A percentile compares a stretch with the other conserved stretches of the same genome.
phyloP scores from a whole-genome alignment of 37 sponge, comb jelly and placozoan species.

The Amphimedon queenslandica region DNA sequence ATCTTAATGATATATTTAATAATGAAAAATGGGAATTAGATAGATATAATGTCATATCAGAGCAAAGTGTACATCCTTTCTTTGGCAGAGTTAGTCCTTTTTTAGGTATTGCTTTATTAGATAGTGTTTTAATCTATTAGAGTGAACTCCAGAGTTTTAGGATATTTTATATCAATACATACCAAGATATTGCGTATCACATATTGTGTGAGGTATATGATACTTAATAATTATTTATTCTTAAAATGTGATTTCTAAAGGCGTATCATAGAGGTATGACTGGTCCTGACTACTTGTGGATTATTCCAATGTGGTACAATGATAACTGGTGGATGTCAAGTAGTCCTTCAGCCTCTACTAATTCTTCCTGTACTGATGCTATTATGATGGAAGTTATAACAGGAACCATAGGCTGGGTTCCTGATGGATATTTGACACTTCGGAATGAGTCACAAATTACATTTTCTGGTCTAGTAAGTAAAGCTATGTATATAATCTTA shows the following conservation, averaged over 20 bases:
- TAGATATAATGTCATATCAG: too few relatives aligned
- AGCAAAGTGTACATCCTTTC: too few relatives aligned
- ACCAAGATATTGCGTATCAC: neutral
- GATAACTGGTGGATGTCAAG: neutral
- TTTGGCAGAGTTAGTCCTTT: too few relatives aligned
- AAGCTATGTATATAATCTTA: too few relatives aligned
- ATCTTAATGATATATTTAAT: too few relatives aligned
- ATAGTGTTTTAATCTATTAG: too few relatives aligned
- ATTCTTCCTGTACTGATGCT: neutral
- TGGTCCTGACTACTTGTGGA: conserved; percentile 19
- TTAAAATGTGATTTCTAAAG: neutral
- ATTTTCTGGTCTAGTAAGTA: conserved; percentile 4
- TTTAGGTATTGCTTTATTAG: too few relatives aligned
- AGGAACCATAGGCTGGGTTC: neutral
- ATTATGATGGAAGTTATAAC: neutral
- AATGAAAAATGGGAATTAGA: too few relatives aligned
- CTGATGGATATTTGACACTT: neutral
- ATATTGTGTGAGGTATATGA: neutral
- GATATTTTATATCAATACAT: neutral
- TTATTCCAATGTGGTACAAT: conserved; percentile 8
- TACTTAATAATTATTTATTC: neutral
- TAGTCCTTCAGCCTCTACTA: neutral
- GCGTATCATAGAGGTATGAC: conserved; percentile 8
- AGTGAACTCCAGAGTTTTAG: too few relatives aligned
- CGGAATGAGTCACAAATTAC: neutral